Evolutionary conservation across 35 echinoderm and acorn worm genomes (phyloP), one percentile per base, ranked within the genome.

Genomic region (Ophiothrix spiculata): DNA sequence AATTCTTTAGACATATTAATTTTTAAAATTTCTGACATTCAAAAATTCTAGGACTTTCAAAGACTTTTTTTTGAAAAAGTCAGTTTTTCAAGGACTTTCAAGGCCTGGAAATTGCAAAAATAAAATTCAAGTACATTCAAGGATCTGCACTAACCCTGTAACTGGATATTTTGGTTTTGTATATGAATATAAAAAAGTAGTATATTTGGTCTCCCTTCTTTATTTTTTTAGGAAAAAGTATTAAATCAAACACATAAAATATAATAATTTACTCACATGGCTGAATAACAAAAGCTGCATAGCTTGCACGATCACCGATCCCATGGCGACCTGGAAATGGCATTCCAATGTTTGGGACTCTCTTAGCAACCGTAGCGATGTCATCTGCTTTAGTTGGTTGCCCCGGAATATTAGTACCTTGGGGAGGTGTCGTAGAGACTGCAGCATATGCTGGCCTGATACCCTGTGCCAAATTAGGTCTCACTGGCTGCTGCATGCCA

Each of bases 271-370:
- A 45, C 86, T 17, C 45, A 75, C 87, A 78, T 38, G 64, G 64
- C 46, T 77, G 74, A 37, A 92, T 82, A 32, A 92, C 56, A 75
- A 92, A 81, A 0, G 90, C 90, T 49, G 90, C 84, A 49, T 81
- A 82, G 39, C 75, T 80, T 6, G 56, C 37, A 38, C 73, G 63
- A 33, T 56, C 39, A 15, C 23, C n/a, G 64, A 86, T 92, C 40
- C 31, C 35, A 74, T 36, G 45, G 33, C 76, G 77, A 15, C 90
- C 90, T 77, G 90, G 84, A 36, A 92, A 92, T 33, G 90, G 84
- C 25, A 85, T 45, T 54, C 90, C 90, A 32, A 92, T 64, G 19
- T 46, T 36, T 3, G 83, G 90, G 34, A 92, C 45, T 25, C 49
- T 79, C 40, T 37, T 82, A 21, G 83, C 84, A 19, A 79, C 25